phyloP scores from a whole-genome alignment of 2,113 vertebrate species.

The Nothoprocta perdicaria region DNA sequence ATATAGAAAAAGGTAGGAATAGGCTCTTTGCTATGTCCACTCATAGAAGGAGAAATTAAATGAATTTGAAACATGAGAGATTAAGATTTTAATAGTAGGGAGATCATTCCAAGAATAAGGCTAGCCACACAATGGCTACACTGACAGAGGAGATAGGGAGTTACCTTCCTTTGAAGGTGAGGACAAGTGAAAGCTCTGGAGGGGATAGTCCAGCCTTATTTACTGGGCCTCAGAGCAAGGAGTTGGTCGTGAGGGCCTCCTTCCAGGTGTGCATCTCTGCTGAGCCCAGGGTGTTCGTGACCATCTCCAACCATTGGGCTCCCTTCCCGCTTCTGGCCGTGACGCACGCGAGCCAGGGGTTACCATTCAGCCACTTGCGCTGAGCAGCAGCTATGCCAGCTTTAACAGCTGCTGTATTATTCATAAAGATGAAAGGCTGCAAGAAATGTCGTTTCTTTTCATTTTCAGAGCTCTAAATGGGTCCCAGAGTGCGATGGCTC shows the following conservation, averaged over 20 bases:
- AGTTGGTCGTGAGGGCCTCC: background rate
- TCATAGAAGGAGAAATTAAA: background rate
- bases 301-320: background rate
- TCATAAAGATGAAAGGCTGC: slow-evolving; percentile 6
- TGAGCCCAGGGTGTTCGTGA: background rate
- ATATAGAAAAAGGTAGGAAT: background rate
- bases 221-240: background rate
- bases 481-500: background rate
- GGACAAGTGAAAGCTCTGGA: background rate
- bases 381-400: background rate
- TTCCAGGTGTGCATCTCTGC: background rate
- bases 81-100: background rate
- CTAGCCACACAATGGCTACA: background rate
- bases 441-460: background rate
- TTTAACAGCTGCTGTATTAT: slow-evolving; percentile 24
- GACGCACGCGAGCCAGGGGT: background rate
- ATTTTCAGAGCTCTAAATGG: background rate
- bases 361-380: background rate
- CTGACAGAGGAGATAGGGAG: background rate
- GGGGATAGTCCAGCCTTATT: background rate
- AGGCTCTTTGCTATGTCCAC: background rate
- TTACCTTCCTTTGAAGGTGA: background rate
- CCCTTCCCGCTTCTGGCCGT: background rate
- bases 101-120: background rate
- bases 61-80: background rate